These are phyloP conservation scores for Diaprepes abbreviatus DNA, from an alignment of 2,888 invertebrate species.

Conservation along the genomic window DNA sequence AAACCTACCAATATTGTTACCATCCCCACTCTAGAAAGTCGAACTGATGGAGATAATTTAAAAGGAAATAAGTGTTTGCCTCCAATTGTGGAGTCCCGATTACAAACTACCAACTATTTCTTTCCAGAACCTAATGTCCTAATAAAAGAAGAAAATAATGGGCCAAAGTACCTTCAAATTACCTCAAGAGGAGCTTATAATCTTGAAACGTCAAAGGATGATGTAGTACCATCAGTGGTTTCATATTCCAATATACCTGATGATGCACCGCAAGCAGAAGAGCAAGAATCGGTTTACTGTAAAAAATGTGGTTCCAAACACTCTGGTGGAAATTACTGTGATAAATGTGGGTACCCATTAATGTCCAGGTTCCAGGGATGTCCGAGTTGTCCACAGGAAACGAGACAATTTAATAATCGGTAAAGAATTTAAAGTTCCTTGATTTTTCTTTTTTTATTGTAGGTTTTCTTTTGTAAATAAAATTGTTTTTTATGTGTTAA, in stretches of 20 bases:
- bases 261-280: background rate
- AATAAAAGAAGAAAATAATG: background rate
- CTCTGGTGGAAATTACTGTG: conserved; percentile 20
- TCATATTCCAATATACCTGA: background rate
- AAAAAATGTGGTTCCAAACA: conserved; percentile 14
- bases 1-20: background rate
- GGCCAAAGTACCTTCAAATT: background rate
- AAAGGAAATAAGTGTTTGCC: background rate
- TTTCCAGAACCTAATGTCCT: conserved; percentile 1
- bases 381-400: background rate
- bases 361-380: background rate
- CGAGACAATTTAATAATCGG: conserved; percentile 7
- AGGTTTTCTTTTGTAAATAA: background rate
- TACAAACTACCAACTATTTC: background rate
- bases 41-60: background rate
- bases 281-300: background rate
- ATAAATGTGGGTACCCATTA: conserved; percentile 19
- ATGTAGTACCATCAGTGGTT: background rate
- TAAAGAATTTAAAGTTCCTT: too few relatives aligned
- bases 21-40: background rate
- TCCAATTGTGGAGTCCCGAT: background rate
- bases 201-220: background rate
- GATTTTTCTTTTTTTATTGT: too few relatives aligned
- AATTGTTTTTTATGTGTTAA: background rate
- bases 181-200: background rate